Percentiles rank a stretch among this genome's conserved stretches.
Conservation (phyloP, 2,888 invertebrate species). For the Hypercompe scribonia region DNA sequence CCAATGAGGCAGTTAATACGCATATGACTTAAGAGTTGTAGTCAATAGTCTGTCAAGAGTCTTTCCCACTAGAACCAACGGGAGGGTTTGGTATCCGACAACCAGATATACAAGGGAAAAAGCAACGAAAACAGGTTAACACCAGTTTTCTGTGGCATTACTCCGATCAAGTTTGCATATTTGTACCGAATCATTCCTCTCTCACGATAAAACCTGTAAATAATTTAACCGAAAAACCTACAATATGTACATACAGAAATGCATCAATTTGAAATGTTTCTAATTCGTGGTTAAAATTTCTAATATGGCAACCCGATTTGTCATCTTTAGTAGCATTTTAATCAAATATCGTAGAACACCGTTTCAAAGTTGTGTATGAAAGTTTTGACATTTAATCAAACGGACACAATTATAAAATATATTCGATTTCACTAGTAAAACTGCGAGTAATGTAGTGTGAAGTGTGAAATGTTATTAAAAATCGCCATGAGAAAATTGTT, state of each 20-base stretch:
- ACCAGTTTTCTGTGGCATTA: background rate
- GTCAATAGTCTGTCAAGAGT: no score
- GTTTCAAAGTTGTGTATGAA: background rate
- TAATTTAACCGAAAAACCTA: background rate
- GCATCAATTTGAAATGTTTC: background rate
- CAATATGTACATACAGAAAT: background rate
- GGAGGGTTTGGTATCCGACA: no score
- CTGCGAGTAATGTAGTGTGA: conserved; percentile 9
- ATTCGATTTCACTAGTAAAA: conserved; percentile 3
- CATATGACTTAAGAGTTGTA: no score
- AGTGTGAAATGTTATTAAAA: conserved; percentile 13
- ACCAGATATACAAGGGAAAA: no score
- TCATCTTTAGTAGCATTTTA: background rate
- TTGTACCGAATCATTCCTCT: background rate
- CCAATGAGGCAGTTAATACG: no score
- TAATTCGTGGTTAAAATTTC: background rate
- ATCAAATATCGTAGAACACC: background rate
- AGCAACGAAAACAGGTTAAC: no score
- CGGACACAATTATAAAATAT: background rate
- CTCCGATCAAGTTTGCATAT: background rate
- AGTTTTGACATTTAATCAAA: conserved; percentile 11
- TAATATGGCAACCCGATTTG: background rate
- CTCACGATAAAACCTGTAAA: background rate
- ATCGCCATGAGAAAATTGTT: conserved; percentile 10
- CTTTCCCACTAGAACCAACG: no score